Base-by-base conservation (phyloP, 2,797 vertebrate species). In the Melopsittacus undulatus region DNA sequence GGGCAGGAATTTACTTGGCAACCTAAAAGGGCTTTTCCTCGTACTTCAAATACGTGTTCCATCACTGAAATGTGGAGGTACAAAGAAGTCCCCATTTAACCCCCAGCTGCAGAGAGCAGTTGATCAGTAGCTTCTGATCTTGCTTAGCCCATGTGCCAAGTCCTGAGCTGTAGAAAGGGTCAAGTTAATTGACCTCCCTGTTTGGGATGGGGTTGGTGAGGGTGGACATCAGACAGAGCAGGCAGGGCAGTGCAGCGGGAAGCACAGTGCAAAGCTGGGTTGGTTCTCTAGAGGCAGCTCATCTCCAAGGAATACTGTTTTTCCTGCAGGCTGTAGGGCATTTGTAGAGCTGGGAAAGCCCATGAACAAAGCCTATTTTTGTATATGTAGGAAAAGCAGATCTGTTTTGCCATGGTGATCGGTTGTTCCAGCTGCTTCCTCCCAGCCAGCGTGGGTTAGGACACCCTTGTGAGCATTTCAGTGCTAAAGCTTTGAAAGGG, bases 1-100 rank as follows among this genome's bases (percentile, higher is more conserved):
- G 4, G 85, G 78, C 94, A 85, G 6, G 19, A 79, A 94, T 96
- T 90, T 95, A 90, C 87, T 89, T 83, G 52, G 87, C 76, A 94
- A 66, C n/a, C 59, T 80, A 82, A 59, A 91, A 83, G 69, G 62
- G 45, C 45, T 94, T 90, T 93, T 76, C 81, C 86, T 81, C 7
- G 4, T 62, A 88, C 70, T 78, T 95, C 52, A 95, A 81, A 81
- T 68, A 73, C 6, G 63, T 0, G 23, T 38, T 85, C 38, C 66
- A 68, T 49, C 38, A 88, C 1, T 38, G 66, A 94, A 92, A 91
- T 7, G 52, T 9, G 45, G 93, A 79, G 19, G 46, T 48, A 62
- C 72, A 45, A 34, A 57, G 2, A 88, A 51, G 73, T 67, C 42
- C 63, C 66, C 51, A 64, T 13, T 54, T 51, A 43, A 86, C 23